Evolutionary conservation across 2,113 vertebrate species (phyloP).

Genomic region (Phalacrocorax carbo): DNA sequence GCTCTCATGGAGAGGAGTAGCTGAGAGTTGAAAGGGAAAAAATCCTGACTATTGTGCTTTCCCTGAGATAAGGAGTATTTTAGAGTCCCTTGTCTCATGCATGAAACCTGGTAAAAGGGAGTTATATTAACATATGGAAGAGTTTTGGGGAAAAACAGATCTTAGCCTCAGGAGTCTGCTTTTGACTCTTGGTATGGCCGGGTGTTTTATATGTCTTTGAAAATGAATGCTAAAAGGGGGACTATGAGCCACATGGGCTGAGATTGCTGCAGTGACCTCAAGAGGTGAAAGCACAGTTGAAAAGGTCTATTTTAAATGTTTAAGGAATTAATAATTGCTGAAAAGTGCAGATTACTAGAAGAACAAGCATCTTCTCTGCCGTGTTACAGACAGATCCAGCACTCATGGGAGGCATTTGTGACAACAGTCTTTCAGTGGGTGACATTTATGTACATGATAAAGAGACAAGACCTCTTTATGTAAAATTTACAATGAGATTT

Average conservation of each 20-base stretch:
- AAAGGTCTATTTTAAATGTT: constrained; percentile 60
- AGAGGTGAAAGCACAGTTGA: constrained; percentile 30
- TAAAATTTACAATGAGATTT: constrained; percentile 50
- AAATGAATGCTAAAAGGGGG: constrained; percentile 1
- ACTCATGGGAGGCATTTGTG: constrained; percentile 60
- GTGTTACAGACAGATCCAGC: constrained; percentile 10
- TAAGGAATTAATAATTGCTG: constrained; percentile 56
- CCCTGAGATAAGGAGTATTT: constrained; percentile 43
- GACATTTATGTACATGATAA: constrained; percentile 61
- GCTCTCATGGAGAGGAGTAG: background rate
- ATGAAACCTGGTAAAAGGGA: constrained; percentile 16
- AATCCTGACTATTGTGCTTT: constrained; percentile 55
- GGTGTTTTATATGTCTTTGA: constrained; percentile 11
- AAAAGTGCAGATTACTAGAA: constrained; percentile 42
- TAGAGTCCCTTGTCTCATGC: constrained; percentile 41
- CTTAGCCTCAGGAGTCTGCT: constrained; percentile 36
- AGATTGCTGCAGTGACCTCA: constrained; percentile 12
- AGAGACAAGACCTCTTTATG: constrained; percentile 44
- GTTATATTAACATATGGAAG: constrained; percentile 45
- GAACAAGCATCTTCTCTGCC: constrained; percentile 28
- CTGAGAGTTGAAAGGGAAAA: constrained; percentile 48
- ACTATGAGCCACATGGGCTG: background rate
- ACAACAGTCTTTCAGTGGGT: constrained; percentile 64
- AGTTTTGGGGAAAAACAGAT: constrained; percentile 1
- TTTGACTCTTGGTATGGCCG: constrained; percentile 33